A percentile compares a stretch with the other conserved stretches of the same genome.
phyloP scores from a whole-genome alignment of 2,888 invertebrate species.

The Encarsia formosa region DNA sequence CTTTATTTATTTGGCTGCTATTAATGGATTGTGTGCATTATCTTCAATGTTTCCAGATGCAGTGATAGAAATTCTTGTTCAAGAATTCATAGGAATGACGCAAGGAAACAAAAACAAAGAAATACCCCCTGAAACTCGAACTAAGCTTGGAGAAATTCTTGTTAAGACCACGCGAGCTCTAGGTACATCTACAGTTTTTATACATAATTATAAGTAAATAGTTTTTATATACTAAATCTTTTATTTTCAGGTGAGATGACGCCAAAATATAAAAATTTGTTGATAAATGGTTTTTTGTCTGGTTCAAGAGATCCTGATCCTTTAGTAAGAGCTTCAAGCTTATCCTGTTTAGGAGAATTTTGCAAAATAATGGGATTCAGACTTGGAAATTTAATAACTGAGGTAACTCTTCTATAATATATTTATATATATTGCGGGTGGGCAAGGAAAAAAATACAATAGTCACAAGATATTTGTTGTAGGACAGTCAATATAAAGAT shows the following conservation, averaged over 20 bases:
- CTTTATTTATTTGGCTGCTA: conserved; percentile 75
- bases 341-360: conserved; percentile 80
- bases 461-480: no score
- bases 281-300: conserved; percentile 69
- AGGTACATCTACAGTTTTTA: conserved; percentile 53
- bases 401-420: conserved; percentile 56
- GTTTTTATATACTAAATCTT: conserved; percentile 27
- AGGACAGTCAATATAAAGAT: no score
- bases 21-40: conserved; percentile 70
- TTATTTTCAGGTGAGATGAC: conserved; percentile 64
- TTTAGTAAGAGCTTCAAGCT: conserved; percentile 72
- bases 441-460: no score
- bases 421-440: conserved; percentile 14
- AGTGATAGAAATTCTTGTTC: conserved; percentile 64
- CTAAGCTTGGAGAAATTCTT: conserved; percentile 79
- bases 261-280: conserved; percentile 62
- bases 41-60: conserved; percentile 64
- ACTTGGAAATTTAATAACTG: conserved; percentile 67
- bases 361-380: conserved; percentile 71
- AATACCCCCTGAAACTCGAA: conserved; percentile 58
- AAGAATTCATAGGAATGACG: conserved; percentile 59
- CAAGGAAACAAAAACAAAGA: conserved; percentile 46
- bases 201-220: background rate
- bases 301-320: conserved; percentile 69
- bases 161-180: conserved; percentile 68